phyloP scores from a whole-genome alignment of 2,797 vertebrate species.

The Potorous gilbertii region DNA sequence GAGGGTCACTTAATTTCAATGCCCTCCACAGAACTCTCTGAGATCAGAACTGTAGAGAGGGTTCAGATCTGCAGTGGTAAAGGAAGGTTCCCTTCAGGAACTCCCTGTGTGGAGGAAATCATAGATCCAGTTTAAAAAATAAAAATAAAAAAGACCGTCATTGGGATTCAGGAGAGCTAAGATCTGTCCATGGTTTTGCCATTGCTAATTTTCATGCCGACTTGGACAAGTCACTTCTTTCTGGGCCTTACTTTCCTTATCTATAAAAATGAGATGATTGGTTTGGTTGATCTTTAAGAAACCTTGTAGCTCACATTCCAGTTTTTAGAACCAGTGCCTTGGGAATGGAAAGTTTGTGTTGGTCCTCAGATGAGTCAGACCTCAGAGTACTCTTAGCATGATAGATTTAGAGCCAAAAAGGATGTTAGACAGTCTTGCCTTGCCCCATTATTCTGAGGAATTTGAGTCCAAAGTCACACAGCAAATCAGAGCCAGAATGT shows the following conservation, averaged over 20 bases:
- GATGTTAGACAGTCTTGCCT: not conserved
- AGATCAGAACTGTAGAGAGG: not conserved
- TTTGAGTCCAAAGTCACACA: not conserved
- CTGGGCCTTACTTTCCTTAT: not conserved
- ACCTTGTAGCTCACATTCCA: not conserved
- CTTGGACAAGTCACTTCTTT: not conserved
- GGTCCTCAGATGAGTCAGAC: not conserved
- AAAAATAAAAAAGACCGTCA: not conserved
- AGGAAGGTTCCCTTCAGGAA: not conserved
- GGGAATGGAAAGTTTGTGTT: not conserved
- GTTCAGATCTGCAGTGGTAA: not conserved
- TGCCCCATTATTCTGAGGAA: not conserved
- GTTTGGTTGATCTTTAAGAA: not conserved
- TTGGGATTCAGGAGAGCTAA: not conserved
- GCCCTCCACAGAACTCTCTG: not conserved
- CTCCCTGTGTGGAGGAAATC: not conserved
- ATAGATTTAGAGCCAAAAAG: not conserved
- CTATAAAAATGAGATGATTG: not conserved
- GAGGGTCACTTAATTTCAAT: not conserved
- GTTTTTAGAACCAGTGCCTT: not conserved
- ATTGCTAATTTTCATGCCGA: not conserved
- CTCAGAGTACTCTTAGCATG: not conserved
- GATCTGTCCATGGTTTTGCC: not conserved
- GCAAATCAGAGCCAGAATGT: not conserved
- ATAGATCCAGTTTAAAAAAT: not conserved